Conservation (phyloP, 2,888 invertebrate species). For the Oscheius onirici region DNA sequence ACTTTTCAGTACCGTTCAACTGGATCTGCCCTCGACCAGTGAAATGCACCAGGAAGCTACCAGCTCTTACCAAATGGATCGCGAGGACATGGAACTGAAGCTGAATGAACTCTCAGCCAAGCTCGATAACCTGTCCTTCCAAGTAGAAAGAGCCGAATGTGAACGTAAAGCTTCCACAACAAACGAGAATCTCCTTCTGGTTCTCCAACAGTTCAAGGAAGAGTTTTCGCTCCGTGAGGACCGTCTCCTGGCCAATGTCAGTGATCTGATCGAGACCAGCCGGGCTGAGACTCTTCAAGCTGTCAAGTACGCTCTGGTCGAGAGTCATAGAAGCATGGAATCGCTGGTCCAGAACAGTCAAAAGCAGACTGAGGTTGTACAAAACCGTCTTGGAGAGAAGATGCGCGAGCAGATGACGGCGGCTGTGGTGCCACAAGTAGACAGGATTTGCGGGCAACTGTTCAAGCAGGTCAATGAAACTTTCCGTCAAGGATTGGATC, state of each 20-base stretch:
- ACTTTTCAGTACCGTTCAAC: conserved; percentile 3
- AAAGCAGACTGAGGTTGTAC: conserved; percentile 32
- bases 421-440: conserved; percentile 58
- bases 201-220: conserved; percentile 45
- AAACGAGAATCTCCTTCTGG: conserved; percentile 37
- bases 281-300: conserved; percentile 34
- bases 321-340: conserved; percentile 35
- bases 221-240: conserved; percentile 58
- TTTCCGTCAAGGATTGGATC: conserved; percentile 85
- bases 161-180: conserved; percentile 33
- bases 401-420: conserved; percentile 32
- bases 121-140: conserved; percentile 37
- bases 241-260: conserved; percentile 47
- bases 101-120: conserved; percentile 16
- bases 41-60: background rate
- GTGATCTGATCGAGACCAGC: conserved; percentile 38
- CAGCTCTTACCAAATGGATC: background rate
- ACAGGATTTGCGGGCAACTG: conserved; percentile 75
- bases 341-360: conserved; percentile 34
- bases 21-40: conserved; percentile 15
- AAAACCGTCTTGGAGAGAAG: conserved; percentile 32
- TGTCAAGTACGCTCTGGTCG: conserved; percentile 36
- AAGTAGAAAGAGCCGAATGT: conserved; percentile 36
- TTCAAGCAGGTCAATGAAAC: conserved; percentile 88
- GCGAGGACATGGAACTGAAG: conserved; percentile 8